Conservation (phyloP, 2,113 vertebrate species). For the Cyanoliseus patagonus region DNA sequence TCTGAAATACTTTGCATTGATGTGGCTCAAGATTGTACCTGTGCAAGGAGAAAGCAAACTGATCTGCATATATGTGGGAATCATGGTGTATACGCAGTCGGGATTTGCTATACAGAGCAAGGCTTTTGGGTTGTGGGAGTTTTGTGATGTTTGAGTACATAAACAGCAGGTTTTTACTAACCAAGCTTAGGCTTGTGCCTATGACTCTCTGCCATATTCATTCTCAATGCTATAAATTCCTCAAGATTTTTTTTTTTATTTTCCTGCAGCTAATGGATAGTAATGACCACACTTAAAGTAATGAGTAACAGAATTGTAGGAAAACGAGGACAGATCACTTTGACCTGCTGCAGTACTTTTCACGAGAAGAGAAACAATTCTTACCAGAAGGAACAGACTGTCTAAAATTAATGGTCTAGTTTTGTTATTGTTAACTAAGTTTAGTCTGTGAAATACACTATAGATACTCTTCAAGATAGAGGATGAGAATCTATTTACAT, state of each 20-base stretch:
- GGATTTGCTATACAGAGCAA: background rate
- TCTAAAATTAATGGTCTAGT: conserved; percentile 31
- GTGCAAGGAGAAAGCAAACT: background rate
- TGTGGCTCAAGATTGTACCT: background rate
- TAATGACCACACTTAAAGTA: conserved; percentile 9
- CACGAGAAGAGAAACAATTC: background rate
- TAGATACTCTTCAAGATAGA: conserved; percentile 49
- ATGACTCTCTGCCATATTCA: background rate
- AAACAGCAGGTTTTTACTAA: background rate
- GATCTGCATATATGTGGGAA: background rate
- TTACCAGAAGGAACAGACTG: conserved; percentile 29
- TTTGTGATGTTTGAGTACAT: background rate
- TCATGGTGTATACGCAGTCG: background rate
- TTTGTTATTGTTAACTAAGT: conserved; percentile 50
- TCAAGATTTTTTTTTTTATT: background rate
- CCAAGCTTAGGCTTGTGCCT: background rate
- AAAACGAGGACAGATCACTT: background rate
- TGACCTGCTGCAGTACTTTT: conserved; percentile 25
- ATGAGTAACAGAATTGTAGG: background rate
- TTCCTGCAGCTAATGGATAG: conserved; percentile 23
- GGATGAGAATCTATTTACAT: conserved; percentile 3
- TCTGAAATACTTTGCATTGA: background rate
- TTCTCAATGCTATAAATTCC: background rate
- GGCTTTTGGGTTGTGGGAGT: background rate
- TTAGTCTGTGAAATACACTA: conserved; percentile 39